Base-by-base conservation (phyloP, 2,797 vertebrate species). In the Acipenser ruthenus region DNA sequence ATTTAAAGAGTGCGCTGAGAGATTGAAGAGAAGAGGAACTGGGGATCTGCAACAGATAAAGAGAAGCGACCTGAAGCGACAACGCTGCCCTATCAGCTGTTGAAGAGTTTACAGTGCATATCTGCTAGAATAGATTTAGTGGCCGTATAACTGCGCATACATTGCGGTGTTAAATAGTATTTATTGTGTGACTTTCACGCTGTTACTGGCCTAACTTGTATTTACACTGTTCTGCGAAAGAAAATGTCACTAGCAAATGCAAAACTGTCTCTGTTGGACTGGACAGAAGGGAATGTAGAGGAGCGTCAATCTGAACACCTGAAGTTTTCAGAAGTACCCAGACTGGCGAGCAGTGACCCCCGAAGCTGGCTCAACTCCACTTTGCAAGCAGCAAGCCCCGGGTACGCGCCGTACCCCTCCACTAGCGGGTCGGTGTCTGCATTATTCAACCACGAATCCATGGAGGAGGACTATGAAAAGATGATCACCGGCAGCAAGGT, bases 291-390 rank as follows among this genome's bases (percentile, higher is more conserved):
- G 50, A 70, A 68, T 68, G 70, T 70, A 51, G 68, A 72, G 23
- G 85, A 81, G 69, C 75, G 65, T 15, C 37, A 52, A 75, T 62
- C 60, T 59, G 0, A 84, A 82, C 68, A 86, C 83, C 8, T 83
- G 82, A 67, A 18, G 62, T 68, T 80, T 63, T 65, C 82, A 64
- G 85, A 85, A 67, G 82, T 83, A 61, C 74, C 78, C 48, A 80
- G 67, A 65, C 65, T 85, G 72, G 68, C 77, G 6, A 82, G 80
- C 70, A 73, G 82, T 68, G 78, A 70, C 77, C 78, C 83, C 61
- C 84, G 85, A 62, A 73, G 76, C 1, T 92, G 89, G 88, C 79
- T 86, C 60, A 79, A 77, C 6, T 72, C 73, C 3, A 50, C 67
- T 13, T 62, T 63, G 2, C 68, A 67, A 53, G 61, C 68, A 50